These are phyloP conservation scores for Rhagonycha lutea DNA, from an alignment of 2,888 invertebrate genomes.

Conservation along the genomic window DNA sequence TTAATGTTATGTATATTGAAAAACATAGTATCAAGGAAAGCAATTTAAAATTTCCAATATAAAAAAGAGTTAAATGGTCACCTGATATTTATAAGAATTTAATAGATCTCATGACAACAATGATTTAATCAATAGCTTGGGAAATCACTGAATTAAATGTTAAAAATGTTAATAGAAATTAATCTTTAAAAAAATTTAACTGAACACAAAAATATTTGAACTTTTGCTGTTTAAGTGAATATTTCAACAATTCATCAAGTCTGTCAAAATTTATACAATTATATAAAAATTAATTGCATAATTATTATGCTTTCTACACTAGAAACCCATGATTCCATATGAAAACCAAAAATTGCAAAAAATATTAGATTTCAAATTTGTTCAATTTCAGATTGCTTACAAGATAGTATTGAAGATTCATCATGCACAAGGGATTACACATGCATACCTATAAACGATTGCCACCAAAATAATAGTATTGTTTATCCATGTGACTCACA, in stretches of 20 bases:
- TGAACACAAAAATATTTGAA: too few species aligned
- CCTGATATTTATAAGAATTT: not conserved
- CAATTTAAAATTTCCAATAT: not conserved
- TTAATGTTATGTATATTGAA: not conserved
- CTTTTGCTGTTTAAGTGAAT: too few species aligned
- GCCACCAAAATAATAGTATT: not conserved
- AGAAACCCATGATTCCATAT: too few species aligned
- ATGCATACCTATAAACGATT: not conserved
- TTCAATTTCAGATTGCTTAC: not conserved
- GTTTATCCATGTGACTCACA: slow-evolving; percentile 20
- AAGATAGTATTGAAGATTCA: not conserved
- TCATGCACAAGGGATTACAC: not conserved
- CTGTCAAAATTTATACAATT: too few species aligned
- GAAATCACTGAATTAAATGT: not conserved
- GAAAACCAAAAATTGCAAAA: too few species aligned
- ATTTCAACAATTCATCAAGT: too few species aligned
- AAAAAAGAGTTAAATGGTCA: not conserved
- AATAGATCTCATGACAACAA: not conserved
- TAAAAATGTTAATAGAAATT: not conserved
- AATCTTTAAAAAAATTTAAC: too few species aligned
- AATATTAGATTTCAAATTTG: too few species aligned
- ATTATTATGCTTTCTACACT: too few species aligned
- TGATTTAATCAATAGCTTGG: not conserved
- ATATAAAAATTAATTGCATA: too few species aligned
- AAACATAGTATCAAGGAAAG: not conserved